Percentiles rank a stretch among this genome's conserved stretches.
Evolutionary conservation across 1,140 invertebrate genomes (phyloP).

Genomic region (Rhyzopertha dominica): DNA sequence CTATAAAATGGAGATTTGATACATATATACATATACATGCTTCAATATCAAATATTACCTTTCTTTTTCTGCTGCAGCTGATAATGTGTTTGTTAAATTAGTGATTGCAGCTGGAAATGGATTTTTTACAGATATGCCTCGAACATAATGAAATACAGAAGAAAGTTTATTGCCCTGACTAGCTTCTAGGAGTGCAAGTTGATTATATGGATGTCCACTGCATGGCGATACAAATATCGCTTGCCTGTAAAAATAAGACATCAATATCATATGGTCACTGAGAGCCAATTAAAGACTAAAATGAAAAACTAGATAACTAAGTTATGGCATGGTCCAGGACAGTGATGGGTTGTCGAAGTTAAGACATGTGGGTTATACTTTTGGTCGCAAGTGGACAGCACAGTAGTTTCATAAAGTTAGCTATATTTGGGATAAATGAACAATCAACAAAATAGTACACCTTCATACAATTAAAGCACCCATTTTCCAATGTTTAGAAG

Average conservation of each 20-base stretch:
- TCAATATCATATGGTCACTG: background rate
- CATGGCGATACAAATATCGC: slow-evolving; percentile 73
- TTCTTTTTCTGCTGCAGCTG: slow-evolving; percentile 50
- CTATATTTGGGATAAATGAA: no score
- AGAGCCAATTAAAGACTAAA: slow-evolving; percentile 1
- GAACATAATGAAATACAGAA: slow-evolving; percentile 78
- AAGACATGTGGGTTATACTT: no score
- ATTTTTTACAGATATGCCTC: slow-evolving; percentile 72
- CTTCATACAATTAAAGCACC: no score
- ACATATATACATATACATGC: no score
- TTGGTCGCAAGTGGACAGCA: no score
- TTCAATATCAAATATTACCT: slow-evolving; percentile 27
- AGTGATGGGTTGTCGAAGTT: no score
- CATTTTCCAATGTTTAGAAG: no score
- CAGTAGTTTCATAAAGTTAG: no score
- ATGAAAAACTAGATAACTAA: no score
- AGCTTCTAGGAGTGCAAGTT: slow-evolving; percentile 75
- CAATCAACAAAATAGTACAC: no score
- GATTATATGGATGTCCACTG: slow-evolving; percentile 85
- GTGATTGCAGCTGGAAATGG: slow-evolving; percentile 76
- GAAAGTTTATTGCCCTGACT: slow-evolving; percentile 74
- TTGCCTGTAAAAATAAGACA: slow-evolving; percentile 55
- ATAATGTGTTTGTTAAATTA: slow-evolving; percentile 68
- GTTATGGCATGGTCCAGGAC: no score
- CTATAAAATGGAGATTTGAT: slow-evolving; percentile 39